These are phyloP conservation scores for Melinaea marsaeus DNA, from an alignment of 2,888 invertebrate species.

Conservation along the genomic window DNA sequence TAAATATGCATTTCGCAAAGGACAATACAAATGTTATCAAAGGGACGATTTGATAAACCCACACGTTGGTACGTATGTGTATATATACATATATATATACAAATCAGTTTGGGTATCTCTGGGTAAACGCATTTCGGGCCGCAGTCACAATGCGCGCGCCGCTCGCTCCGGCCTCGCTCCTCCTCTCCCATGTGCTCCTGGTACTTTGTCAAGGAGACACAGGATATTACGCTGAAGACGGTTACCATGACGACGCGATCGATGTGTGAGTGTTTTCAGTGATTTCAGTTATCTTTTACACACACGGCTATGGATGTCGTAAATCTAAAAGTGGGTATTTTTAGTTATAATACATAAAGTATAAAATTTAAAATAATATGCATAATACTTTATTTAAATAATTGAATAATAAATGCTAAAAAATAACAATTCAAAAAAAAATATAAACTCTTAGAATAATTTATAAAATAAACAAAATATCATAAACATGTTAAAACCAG, in stretches of 20 bases:
- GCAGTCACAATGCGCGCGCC: conserved; percentile 74
- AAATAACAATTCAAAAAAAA: too few species aligned
- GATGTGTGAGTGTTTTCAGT: conserved; percentile 64
- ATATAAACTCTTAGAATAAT: too few species aligned
- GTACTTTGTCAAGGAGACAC: conserved; percentile 56
- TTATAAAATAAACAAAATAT: too few species aligned
- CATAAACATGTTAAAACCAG: too few species aligned
- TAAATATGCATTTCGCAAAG: conserved; percentile 9
- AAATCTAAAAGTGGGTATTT: neutral
- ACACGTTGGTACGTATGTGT: conserved; percentile 14
- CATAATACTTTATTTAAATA: too few species aligned
- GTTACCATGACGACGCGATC: conserved; percentile 61
- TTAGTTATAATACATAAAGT: neutral
- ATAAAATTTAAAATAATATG: too few species aligned
- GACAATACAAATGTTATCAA: conserved; percentile 19
- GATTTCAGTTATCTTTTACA: conserved; percentile 22
- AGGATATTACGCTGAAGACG: conserved; percentile 65
- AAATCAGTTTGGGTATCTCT: conserved; percentile 56
- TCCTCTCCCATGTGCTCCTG: conserved; percentile 54
- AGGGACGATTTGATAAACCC: conserved; percentile 29
- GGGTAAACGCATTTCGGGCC: conserved; percentile 62
- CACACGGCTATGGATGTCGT: conserved; percentile 18
- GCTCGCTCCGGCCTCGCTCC: conserved; percentile 57
- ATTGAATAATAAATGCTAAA: too few species aligned
- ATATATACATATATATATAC: conserved; percentile 19